Evolutionary conservation across 2,888 invertebrate species (phyloP).

Genomic region (Bombyx huttoni): DNA sequence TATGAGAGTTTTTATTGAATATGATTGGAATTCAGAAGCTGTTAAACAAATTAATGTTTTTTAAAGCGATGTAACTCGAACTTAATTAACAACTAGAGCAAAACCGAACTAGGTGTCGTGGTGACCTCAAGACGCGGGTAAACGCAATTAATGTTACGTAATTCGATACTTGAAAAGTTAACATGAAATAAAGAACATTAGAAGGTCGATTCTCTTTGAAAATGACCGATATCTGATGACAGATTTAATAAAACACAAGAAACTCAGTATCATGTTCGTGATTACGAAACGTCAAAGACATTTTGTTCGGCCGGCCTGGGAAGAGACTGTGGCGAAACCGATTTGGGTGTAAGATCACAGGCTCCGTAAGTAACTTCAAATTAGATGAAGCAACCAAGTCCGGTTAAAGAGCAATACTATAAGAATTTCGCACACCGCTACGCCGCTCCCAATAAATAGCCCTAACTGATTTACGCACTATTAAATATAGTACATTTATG

Average conservation of each 20-base stretch:
- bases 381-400: conserved; percentile 35
- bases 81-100: conserved; percentile 13
- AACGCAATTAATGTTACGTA: conserved; percentile 15
- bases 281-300: conserved; percentile 25
- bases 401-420: conserved; percentile 17
- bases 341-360: conserved; percentile 27
- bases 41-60: too few relatives aligned
- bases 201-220: conserved; percentile 25
- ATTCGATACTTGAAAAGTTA: conserved; percentile 14
- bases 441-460: not conserved
- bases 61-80: not conserved
- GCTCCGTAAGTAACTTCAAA: conserved; percentile 20
- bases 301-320: conserved; percentile 30
- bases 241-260: conserved; percentile 11
- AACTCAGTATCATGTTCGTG: conserved; percentile 11
- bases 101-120: conserved; percentile 10
- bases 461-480: not conserved
- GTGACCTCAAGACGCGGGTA: conserved; percentile 16
- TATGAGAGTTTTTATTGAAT: too few relatives aligned
- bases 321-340: conserved; percentile 33
- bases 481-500: too few relatives aligned
- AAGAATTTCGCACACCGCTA: conserved; percentile 11
- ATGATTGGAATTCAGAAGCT: too few relatives aligned
- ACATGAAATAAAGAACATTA: conserved; percentile 22
- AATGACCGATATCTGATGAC: conserved; percentile 25